Conservation (phyloP, 2,113 vertebrate species). For the Microcebus murinus region DNA sequence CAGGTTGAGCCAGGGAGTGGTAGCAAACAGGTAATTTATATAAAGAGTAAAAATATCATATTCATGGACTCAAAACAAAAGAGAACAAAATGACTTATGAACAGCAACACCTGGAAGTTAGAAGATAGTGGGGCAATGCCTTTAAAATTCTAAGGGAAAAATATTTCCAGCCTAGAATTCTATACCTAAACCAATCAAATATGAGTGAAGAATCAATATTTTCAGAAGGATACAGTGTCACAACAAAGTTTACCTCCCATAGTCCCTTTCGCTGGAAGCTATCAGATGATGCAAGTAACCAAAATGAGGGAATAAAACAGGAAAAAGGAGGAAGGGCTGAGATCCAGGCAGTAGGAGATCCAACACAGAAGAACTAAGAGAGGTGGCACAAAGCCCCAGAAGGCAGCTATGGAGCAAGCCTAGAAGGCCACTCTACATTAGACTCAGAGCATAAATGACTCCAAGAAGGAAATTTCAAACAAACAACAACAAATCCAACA, state of each 20-base stretch:
- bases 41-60: neutral
- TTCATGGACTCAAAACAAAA: neutral
- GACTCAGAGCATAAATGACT: neutral
- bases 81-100: neutral
- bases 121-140: neutral
- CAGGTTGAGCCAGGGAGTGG: neutral
- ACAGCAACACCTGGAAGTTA: neutral
- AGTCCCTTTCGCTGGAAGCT: neutral
- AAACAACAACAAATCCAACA: neutral
- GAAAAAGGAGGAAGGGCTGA: neutral
- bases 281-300: neutral
- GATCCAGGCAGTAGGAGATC: neutral
- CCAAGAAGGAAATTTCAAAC: neutral
- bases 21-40: neutral
- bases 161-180: neutral
- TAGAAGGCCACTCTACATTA: neutral
- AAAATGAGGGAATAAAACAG: neutral
- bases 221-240: neutral
- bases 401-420: neutral
- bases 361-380: neutral
- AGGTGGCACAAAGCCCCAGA: neutral
- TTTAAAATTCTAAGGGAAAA: neutral
- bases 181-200: neutral
- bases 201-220: neutral
- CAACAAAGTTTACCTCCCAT: neutral